Base-by-base conservation (phyloP, 2,888 invertebrate genomes). In the Microctonus aethiopoides region DNA sequence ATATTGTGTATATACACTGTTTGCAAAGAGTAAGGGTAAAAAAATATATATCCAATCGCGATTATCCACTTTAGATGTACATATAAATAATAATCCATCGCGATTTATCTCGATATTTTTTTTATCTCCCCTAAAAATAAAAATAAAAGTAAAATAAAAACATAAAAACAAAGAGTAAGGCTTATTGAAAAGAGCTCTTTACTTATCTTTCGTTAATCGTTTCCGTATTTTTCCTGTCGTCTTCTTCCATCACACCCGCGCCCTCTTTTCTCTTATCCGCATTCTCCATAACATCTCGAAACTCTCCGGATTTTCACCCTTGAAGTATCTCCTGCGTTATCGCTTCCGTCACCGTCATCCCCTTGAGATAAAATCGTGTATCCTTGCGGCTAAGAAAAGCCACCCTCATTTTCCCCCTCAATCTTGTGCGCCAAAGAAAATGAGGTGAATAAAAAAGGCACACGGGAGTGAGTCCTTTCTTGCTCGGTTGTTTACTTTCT, bases 91-190 rank as follows among this genome's bases (percentile, higher is more conserved):
- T 29, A 29, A 29, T 29, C 29, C 29, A 29, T 7, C 29, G 3
- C 7, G 3, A 5, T 29, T 29, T 29, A 29, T 29, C 29, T 5
- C 5, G 29, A 29, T 29, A 29, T 29, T n/a, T n/a, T 26, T n/a
- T 34, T 16, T 13, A 29, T 16, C 52, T 10, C 20, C 22, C 9
- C 24, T 3, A 52, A 13, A 10, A 16, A 32, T 5, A 57, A 9
- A 57, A n/a, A 36, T 20, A 22, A 60, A 22, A 60, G 10, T 20
- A 20, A 11, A 39, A 36, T 22, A 39, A 39, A 39, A 13, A 60
- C 39, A n/a, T 76, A 77, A 79, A 81, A 79, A 82, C 78, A 83
- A 81, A 83, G 79, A 60, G 81, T 80, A 82, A 83, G 81, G 77
- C 78, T 81, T 80, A 77, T 80, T 79, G 26, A 77, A 79, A 81